Evolutionary conservation across 2,797 vertebrate genomes (phyloP).

Genomic region (Cyclopterus lumpus): DNA sequence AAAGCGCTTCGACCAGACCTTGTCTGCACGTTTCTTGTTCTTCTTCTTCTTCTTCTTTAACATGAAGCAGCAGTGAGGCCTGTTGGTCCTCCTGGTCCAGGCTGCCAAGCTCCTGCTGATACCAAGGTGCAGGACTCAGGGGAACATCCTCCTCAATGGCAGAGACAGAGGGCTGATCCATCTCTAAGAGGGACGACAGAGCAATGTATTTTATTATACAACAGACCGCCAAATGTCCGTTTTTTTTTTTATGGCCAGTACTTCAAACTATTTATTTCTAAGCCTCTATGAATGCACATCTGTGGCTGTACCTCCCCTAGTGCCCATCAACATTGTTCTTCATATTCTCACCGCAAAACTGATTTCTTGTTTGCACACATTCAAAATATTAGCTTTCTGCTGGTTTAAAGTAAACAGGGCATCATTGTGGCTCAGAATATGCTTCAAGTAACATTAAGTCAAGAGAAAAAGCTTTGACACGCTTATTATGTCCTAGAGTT

Average conservation of each 20-base stretch:
- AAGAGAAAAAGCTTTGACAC: background rate
- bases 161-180: background rate
- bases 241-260: background rate
- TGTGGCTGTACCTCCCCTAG: background rate
- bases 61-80: constrained; percentile 2
- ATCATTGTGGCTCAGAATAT: background rate
- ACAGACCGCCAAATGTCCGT: background rate
- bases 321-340: background rate
- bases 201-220: background rate
- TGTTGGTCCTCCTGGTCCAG: background rate
- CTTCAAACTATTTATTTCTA: background rate
- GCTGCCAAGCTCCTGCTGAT: background rate
- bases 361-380: too few species aligned
- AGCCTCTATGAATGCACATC: background rate
- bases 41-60: constrained; percentile 3
- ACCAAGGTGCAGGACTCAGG: constrained; percentile 2
- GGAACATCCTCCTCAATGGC: constrained; percentile 8
- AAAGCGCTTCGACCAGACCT: background rate
- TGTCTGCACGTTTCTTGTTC: background rate
- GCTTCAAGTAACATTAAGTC: background rate
- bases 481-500: background rate
- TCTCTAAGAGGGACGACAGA: constrained; percentile 9
- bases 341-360: background rate
- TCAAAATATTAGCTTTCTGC: too few species aligned
- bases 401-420: background rate